Base-by-base conservation (phyloP, 2,113 vertebrate species). In the Sminthopsis crassicaudata region DNA sequence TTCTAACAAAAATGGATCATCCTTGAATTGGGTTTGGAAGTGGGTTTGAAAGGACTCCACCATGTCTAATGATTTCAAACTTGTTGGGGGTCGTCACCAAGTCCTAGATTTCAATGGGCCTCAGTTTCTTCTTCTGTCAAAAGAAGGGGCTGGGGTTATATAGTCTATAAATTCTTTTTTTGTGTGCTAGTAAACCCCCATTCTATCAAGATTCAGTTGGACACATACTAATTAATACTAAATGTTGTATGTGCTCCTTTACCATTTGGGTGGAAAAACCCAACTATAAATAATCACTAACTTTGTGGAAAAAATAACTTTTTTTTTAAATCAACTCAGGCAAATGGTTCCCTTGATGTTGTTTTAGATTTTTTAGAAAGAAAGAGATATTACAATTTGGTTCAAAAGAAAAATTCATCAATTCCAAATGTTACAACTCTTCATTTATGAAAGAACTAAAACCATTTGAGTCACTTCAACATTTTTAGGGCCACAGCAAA, bases 1-100 rank as follows among this genome's bases (percentile, higher is more conserved):
- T 95, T 95, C 95, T 94, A 92, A 93, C 92, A 96, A 95, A 98
- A 97, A 88, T 97, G 93, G 97, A 97, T 96, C 96, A 97, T 95
- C 95, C 94, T 97, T 95, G 95, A 93, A 97, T 97, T 95, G 95
- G 95, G 53, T 53, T 67, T 76, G 91, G 91, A 92, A 54, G 90
- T 67, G n/a, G 52, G 23, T 46, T n/a, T 46, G 55, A 22, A 67
- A 48, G 36, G 89, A 42, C 6, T 8, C n/a, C 6, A 8, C 19
- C n/a, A 42, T 8, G 19, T 76, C 36, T 76, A 76, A 16, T 22
- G 30, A n/a, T 76, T 76, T 76, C 5, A 76, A 76, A 76, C 12
- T n/a, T n/a, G 14, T n/a, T 14, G 1, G 55, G 46, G 51, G 30
- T 9, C 52, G 24, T 14, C 22, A 36, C n/a, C 67, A 22, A 23